These are phyloP conservation scores for Hedya salicella DNA, from an alignment of 2,888 invertebrate species.

Conservation along the genomic window DNA sequence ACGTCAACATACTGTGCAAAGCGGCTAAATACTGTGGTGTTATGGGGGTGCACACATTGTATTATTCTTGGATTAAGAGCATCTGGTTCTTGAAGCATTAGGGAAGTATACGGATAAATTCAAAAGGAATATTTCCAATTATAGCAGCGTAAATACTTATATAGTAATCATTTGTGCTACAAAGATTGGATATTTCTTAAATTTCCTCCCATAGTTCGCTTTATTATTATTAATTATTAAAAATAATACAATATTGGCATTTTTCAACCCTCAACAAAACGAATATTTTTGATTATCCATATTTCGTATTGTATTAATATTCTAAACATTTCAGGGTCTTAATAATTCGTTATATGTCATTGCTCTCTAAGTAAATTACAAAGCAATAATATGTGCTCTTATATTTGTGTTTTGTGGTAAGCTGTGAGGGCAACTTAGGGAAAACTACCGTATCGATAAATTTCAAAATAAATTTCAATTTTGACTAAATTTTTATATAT, in stretches of 20 bases:
- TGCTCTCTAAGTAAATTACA: conserved; percentile 27
- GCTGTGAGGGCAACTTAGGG: conserved; percentile 55
- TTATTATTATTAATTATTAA: neutral
- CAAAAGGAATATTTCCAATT: too few species aligned
- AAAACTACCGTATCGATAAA: conserved; percentile 25
- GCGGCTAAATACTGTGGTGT: conserved; percentile 67
- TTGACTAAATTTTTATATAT: too few species aligned
- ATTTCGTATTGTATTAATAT: conserved; percentile 33
- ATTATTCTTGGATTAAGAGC: too few species aligned
- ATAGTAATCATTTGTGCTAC: too few species aligned
- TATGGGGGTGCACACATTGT: conserved; percentile 52
- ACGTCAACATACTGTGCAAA: conserved; percentile 82
- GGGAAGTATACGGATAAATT: too few species aligned
- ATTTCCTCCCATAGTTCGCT: too few species aligned
- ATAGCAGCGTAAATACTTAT: too few species aligned
- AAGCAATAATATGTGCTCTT: conserved; percentile 33
- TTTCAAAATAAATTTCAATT: neutral
- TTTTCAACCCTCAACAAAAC: conserved; percentile 33
- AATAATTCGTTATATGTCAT: conserved; percentile 19
- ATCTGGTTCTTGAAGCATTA: too few species aligned
- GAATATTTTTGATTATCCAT: conserved; percentile 35
- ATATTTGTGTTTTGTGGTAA: conserved; percentile 60
- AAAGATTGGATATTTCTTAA: too few species aligned
- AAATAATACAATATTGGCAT: conserved; percentile 44
- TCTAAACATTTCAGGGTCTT: neutral